These are phyloP conservation scores for Oophaga pumilio DNA, from an alignment of 2,113 vertebrate species.

Conservation along the genomic window DNA sequence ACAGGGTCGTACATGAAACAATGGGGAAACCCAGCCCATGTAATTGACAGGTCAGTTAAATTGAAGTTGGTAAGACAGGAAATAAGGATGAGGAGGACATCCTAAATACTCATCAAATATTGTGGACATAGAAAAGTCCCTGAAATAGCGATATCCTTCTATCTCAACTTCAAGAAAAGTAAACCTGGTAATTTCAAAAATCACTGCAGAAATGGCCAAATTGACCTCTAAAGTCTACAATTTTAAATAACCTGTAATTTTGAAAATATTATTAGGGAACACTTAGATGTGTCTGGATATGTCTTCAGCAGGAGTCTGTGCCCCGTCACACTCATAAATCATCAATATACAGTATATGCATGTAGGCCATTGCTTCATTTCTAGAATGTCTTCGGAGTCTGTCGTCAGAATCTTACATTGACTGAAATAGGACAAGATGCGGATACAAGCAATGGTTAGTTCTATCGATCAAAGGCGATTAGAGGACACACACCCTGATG, in stretches of 20 bases:
- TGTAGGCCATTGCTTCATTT: background rate
- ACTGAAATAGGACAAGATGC: background rate
- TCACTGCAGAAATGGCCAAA: background rate
- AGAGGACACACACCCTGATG: background rate
- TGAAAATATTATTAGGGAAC: too few species aligned
- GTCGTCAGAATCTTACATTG: background rate
- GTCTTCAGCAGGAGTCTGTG: background rate
- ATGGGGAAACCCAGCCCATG: conserved; percentile 37
- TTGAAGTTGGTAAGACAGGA: conserved; percentile 31
- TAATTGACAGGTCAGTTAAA: conserved; percentile 39
- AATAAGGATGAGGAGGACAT: conserved; percentile 18
- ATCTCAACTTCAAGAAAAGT: background rate
- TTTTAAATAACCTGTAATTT: too few species aligned
- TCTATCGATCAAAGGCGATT: background rate
- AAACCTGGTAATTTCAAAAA: background rate
- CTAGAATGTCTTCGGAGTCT: background rate
- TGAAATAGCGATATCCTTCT: conserved; percentile 20
- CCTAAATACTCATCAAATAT: background rate
- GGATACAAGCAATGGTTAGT: background rate
- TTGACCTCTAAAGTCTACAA: background rate
- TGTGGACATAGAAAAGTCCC: conserved; percentile 8
- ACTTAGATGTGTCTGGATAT: background rate
- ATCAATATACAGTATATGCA: too few species aligned
- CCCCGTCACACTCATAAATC: too few species aligned
- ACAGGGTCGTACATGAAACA: conserved; percentile 14